Base-by-base conservation (phyloP, 2,113 vertebrate genomes). In the Corythornis vintsioides region DNA sequence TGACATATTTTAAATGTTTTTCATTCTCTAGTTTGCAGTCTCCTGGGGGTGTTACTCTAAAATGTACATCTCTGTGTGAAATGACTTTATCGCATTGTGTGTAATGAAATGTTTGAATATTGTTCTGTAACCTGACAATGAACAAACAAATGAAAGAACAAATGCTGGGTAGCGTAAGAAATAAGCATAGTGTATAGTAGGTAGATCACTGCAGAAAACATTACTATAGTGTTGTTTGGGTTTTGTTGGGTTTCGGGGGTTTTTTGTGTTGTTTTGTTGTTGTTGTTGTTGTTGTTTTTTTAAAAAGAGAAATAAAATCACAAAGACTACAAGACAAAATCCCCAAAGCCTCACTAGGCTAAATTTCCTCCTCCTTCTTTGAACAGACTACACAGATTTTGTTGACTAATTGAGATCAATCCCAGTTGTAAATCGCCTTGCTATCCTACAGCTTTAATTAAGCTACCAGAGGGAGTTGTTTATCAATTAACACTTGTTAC, bases 401-500 rank as follows among this genome's bases (percentile, higher is more conserved):
- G 97, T 98, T 98, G 97, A 98, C 98, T 98, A 98, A 98, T 98
- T 98, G 98, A 98, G 97, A 98, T 98, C 98, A 98, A 98, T 98
- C 98, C 98, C 97, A 98, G 98, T 95, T 97, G 98, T 98, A 98
- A 98, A 98, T 98, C 96, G 95, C 97, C 96, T 92, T 90, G 95
- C 97, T 97, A 97, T 98, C 96, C 95, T 97, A 97, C 97, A 97
- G 97, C 97, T 98, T 98, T 98, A 98, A 98, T 98, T 98, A 98
- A 98, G 97, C 97, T 98, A 98, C 98, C 98, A 95, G 95, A 96
- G 98, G 98, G 98, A 98, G 97, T 92, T 98, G 96, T 98, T 98
- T 98, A 98, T 98, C 98, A 98, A 98, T 98, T 98, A 98, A 98
- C 98, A 98, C 97, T 98, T 98, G 97, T 98, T 98, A 98, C 98